Conservation (phyloP, 2,113 vertebrate species). For the Sigmodon hispidus region DNA sequence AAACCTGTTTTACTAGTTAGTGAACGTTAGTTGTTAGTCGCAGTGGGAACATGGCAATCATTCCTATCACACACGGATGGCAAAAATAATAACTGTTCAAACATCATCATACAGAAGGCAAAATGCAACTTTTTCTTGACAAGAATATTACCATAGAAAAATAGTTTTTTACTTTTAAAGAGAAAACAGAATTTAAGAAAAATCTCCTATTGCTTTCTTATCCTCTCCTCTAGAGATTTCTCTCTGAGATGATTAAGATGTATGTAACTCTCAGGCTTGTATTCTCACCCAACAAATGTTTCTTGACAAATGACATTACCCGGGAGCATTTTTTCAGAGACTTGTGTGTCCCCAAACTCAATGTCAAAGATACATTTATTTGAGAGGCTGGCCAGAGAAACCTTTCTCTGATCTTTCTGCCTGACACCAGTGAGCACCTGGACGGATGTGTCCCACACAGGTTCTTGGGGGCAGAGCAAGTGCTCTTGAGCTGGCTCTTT, state of each 20-base stretch:
- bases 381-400: slow-evolving; percentile 28
- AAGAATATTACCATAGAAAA: slow-evolving; percentile 18
- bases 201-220: slow-evolving; percentile 35
- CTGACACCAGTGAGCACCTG: background rate
- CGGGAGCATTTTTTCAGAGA: slow-evolving; percentile 5
- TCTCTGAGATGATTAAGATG: slow-evolving; percentile 16
- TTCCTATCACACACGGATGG: slow-evolving; percentile 8
- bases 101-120: slow-evolving; percentile 56
- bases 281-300: slow-evolving; percentile 22
- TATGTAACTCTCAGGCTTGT: slow-evolving; percentile 1
- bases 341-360: background rate
- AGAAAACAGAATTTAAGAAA: background rate
- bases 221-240: slow-evolving; percentile 48
- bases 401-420: background rate
- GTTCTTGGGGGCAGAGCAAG: background rate
- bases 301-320: background rate
- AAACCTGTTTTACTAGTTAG: slow-evolving; percentile 55
- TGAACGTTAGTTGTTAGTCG: background rate
- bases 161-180: slow-evolving; percentile 17
- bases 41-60: slow-evolving; percentile 13
- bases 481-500: background rate
- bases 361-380: slow-evolving; percentile 37
- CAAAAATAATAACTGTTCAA: slow-evolving; percentile 67
- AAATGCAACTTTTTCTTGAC: slow-evolving; percentile 36
- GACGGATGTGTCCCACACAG: background rate